Base-by-base conservation (phyloP, 1,140 invertebrate genomes). In the Drosophila carrolli region DNA sequence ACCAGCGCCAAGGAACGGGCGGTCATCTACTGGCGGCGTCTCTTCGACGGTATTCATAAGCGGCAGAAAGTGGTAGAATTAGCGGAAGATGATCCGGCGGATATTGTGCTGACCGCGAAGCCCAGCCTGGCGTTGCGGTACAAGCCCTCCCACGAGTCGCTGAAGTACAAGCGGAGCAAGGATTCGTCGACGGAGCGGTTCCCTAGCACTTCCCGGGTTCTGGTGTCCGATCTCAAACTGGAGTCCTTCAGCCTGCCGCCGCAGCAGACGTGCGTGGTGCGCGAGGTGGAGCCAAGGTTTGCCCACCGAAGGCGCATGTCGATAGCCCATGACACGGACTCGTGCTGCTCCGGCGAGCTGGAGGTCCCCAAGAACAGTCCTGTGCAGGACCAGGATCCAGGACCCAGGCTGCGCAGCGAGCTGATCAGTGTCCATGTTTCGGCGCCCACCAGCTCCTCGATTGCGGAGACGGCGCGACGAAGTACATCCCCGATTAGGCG, bases 111-210 rank as follows among this genome's bases (percentile, higher is more conserved):
- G 43, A 74, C 54, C 16, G 27, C 10, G 4, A 80, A 55, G 13
- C 60, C 83, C n/a, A 74, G 38, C 23, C 50, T 86, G 23, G 79
- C 44, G 0, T 19, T 77, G 40, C 79, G 79, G 5, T 79, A 90
- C 27, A 82, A 62, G 6, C 79, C 88, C 7, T 80, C 82, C 2
- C 78, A 88, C 13, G 88, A 88, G 38, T 86, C 86, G 7, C 51
- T 91, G 1, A 81, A 86, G 27, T 41, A 59, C 37, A 67, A 43
- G 29, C 55, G 38, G 7, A 83, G 71, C 61, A 72, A 51, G 35
- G 81, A 79, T 38, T 19, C 41, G 5, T 40, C 46, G 5, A 16
- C 35, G 1, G 47, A 63, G 13, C 51, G 19, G 32, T 19, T 48
- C 48, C 35, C 47, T 9, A 58, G 32, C 37, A 58, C 54, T n/a